Conservation (phyloP, 2,113 vertebrate species). For the Gorilla gorilla region DNA sequence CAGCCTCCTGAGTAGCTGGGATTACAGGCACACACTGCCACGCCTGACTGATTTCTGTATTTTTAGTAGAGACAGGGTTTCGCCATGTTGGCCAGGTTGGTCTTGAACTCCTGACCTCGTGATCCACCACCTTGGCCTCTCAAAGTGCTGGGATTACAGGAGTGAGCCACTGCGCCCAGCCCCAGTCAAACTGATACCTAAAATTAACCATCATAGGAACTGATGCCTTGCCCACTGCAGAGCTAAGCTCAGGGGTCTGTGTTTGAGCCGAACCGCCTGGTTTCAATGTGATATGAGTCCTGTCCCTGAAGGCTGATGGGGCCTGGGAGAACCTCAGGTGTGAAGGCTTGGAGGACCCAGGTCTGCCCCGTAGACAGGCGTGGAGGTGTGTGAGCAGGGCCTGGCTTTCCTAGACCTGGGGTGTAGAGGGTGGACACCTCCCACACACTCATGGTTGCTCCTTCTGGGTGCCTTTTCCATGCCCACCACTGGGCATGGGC, state of each 20-base stretch:
- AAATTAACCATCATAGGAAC: not conserved
- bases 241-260: not conserved
- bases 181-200: not conserved
- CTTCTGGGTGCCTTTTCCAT: not conserved
- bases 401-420: too few relatives aligned
- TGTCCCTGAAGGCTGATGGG: not conserved
- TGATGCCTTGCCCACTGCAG: too few relatives aligned
- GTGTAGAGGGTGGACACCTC: rapidly evolving
- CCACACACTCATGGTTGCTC: not conserved
- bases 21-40: too few relatives aligned
- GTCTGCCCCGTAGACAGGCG: rapidly evolving
- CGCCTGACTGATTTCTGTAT: too few relatives aligned
- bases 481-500: not conserved
- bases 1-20: too few relatives aligned
- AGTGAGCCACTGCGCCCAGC: too few relatives aligned
- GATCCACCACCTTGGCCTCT: too few relatives aligned
- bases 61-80: too few relatives aligned
- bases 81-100: too few relatives aligned
- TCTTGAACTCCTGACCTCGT: too few relatives aligned
- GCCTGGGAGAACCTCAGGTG: not conserved
- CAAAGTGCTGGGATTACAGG: too few relatives aligned
- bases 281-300: not conserved
- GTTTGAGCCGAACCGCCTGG: not conserved
- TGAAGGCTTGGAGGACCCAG: too few relatives aligned
- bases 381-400: not conserved